Base-by-base conservation (phyloP, 2,113 vertebrate species). In the Pseudonaja textilis region DNA sequence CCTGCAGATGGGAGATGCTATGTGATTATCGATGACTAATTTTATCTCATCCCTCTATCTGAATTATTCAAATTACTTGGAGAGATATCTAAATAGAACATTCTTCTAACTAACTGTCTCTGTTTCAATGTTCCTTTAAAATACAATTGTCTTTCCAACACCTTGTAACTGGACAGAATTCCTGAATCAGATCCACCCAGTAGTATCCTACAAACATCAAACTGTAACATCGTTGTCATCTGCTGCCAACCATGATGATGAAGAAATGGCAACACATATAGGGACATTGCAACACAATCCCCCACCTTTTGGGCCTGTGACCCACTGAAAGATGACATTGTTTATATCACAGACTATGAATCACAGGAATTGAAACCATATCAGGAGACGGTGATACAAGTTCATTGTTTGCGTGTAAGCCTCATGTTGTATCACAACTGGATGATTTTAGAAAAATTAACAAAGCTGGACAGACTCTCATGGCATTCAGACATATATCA, bases 61-160 rank as follows among this genome's bases (percentile, higher is more conserved):
- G 69, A 93, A 39, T 94, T 95, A 94, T 88, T 93, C 87, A 95
- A 95, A 95, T 59, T 0, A 90, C 92, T 93, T 88, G 0, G 61
- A 93, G 94, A 91, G 57, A 55, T 89, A 87, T 94, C 93, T 93
- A 90, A 95, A 94, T 87, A 87, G 94, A 95, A 91, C 90, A 87
- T 25, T 34, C 25, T 94, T 23, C 42, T 11, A 42, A 61, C 59
- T 12, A 91, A 90, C 92, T 95, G 90, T 42, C 56, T 93, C 42
- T 25, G 81, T 34, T 26, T 39, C 69, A 56, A 47, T 69, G 39
- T 29, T 7, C 29, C 59, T 12, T 90, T 91, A 85, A 55, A 90
- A 34, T 20, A 16, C 2, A 22, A 23, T 29, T 57, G 54, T 42
- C 39, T 55, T 88, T 56, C 23, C 5, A 87, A 50, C 45, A 87